Base-by-base conservation (phyloP, 2,888 invertebrate species). In the Agonopterix subpropinquella region DNA sequence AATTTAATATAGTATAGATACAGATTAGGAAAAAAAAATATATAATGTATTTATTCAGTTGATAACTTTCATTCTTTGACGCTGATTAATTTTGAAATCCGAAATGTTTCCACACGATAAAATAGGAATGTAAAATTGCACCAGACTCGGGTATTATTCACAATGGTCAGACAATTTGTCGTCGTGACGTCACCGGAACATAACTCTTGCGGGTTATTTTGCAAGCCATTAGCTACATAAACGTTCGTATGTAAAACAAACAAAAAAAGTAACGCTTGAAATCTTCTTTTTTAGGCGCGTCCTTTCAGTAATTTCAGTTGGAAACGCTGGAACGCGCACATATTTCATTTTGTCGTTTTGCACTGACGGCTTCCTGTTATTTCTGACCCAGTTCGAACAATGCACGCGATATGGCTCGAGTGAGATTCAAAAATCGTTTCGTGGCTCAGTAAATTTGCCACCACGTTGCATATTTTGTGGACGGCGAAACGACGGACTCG, bases 121-220 rank as follows among this genome's bases (percentile, higher is more conserved):
- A 70, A 65, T 64, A 56, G 58, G 61, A 67, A 64, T 58, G 28
- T 28, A 28, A 28, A 28, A 28, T 28, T 28, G 59, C 68, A 65
- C 61, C 61, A 59, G 49, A 59, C 67, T 67, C 67, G 71, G 73
- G 72, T 71, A 28, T 51, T 44, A 50, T 76, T 70, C 67, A 70
- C 72, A 73, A 73, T 68, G 71, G 70, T 70, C 70, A 68, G 66
- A 77, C 77, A 75, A 79, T 81, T 80, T 80, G 79, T 80, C 73
- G 70, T 61, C 57, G 65, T 70, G 71, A 71, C 73, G 64, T 70
- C 70, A 73, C 66, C 60, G 62, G 66, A 58, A 62, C 66, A 74
- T 78, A 78, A 74, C 72, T 77, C 72, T 66, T 56, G 59, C 62
- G 62, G 65, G 65, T 67, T 72, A 75, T 79, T 80, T 75, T 67